Conservation (phyloP, 2,113 vertebrate genomes). For the Barbus barbus region DNA sequence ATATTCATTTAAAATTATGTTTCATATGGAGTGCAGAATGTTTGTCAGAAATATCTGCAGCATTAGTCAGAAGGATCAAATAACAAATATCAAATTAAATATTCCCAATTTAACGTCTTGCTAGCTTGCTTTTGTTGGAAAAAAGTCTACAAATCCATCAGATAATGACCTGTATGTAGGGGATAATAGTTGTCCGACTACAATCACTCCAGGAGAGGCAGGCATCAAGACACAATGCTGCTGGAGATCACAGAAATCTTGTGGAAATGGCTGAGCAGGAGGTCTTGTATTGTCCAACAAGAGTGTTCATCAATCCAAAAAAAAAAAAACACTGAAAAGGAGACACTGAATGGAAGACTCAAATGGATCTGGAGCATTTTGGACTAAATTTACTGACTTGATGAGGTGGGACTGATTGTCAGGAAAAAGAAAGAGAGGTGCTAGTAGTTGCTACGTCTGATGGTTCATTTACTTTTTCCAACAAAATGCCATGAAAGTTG, state of each 20-base stretch:
- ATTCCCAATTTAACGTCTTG: neutral
- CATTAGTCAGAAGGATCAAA: neutral
- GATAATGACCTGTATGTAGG: neutral
- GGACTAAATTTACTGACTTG: neutral
- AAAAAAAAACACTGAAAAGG: neutral
- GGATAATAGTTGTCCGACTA: neutral
- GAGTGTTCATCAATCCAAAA: constrained; percentile 5
- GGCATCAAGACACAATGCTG: constrained; percentile 13
- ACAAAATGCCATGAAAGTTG: constrained; percentile 4
- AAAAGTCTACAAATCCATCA: constrained; percentile 17
- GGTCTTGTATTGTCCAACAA: constrained; percentile 19
- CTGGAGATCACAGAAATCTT: neutral
- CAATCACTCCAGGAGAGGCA: neutral
- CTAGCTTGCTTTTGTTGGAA: constrained; percentile 2
- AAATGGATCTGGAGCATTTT: neutral
- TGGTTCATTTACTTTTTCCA: constrained; percentile 20
- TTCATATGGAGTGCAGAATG: neutral
- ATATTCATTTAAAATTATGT: neutral
- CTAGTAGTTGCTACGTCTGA: neutral
- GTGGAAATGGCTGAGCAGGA: constrained; percentile 1
- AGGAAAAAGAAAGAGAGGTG: neutral
- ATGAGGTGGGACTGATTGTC: neutral
- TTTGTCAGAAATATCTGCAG: neutral
- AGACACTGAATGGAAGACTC: neutral
- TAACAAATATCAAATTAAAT: neutral